Percentiles rank a stretch among this genome's conserved stretches.
Conservation (phyloP, 2,888 invertebrate species). For the Meteorus cinctellus region DNA sequence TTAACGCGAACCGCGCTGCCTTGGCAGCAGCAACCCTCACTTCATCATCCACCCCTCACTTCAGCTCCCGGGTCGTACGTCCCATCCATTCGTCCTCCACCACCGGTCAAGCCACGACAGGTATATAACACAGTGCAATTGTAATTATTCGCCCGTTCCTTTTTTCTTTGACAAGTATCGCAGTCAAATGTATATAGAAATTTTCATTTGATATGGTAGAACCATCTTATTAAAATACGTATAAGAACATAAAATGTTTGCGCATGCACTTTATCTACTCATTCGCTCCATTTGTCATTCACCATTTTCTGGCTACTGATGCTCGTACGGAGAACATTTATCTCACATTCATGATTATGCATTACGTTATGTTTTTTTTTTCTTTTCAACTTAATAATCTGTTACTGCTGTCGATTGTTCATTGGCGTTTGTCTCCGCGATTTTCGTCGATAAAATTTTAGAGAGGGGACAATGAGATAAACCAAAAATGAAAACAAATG, state of each 20-base stretch:
- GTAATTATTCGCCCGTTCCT: background rate
- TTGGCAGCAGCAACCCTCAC: slow-evolving; percentile 73
- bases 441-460: slow-evolving; percentile 4
- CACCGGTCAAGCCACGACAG: slow-evolving; percentile 72
- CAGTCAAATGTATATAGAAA: background rate
- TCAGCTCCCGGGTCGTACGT: slow-evolving; percentile 64
- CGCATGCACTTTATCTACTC: slow-evolving; percentile 13
- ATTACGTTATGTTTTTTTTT: background rate
- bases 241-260: background rate
- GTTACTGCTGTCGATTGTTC: background rate
- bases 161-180: background rate
- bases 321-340: slow-evolving; percentile 29
- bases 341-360: slow-evolving; percentile 21
- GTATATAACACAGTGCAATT: slow-evolving; percentile 53
- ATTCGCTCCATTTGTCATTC: slow-evolving; percentile 25
- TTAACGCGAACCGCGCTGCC: slow-evolving; percentile 71
- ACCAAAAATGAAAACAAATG: background rate
- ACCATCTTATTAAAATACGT: background rate
- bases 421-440: background rate
- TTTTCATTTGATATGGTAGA: background rate
- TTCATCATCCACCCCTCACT: slow-evolving; percentile 70
- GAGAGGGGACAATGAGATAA: background rate
- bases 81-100: slow-evolving; percentile 68
- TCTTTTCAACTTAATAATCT: slow-evolving; percentile 35
- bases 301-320: slow-evolving; percentile 12